phyloP scores from a whole-genome alignment of 2,797 vertebrate genomes.

The Melanotaenia nigrans region DNA sequence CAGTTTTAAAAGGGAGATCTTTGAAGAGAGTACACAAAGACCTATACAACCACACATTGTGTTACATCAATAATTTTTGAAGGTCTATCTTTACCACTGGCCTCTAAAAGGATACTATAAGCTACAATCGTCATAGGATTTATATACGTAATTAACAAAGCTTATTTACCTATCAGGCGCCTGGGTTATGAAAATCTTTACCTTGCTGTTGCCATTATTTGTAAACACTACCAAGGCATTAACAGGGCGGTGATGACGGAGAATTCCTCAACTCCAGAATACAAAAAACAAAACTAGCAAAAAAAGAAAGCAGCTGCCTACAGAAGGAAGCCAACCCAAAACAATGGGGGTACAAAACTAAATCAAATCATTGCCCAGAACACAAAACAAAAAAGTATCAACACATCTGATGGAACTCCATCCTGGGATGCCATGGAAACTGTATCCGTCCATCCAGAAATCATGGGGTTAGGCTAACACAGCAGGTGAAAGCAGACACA shows the following conservation, averaged over 20 bases:
- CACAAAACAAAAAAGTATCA: slow-evolving; percentile 74
- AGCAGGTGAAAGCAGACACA: slow-evolving; percentile 59
- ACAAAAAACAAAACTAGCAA: slow-evolving; percentile 78
- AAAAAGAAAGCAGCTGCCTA: slow-evolving; percentile 88
- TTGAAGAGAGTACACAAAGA: slow-evolving; percentile 87
- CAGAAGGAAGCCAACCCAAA: slow-evolving; percentile 87
- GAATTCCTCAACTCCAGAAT: slow-evolving; percentile 87
- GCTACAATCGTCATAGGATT: slow-evolving; percentile 79
- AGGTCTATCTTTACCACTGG: slow-evolving; percentile 81
- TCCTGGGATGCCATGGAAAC: slow-evolving; percentile 59
- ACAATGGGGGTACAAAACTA: slow-evolving; percentile 77
- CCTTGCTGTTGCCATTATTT: slow-evolving; percentile 79
- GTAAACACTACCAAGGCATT: slow-evolving; percentile 81
- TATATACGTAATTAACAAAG: slow-evolving; percentile 77
- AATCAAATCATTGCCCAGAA: slow-evolving; percentile 80
- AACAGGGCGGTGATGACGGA: slow-evolving; percentile 82
- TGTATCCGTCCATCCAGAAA: slow-evolving; percentile 42
- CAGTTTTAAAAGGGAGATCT: slow-evolving; percentile 92
- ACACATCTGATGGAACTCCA: slow-evolving; percentile 74
- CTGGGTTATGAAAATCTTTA: slow-evolving; percentile 77
- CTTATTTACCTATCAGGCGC: slow-evolving; percentile 81
- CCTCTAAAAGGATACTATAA: slow-evolving; percentile 82
- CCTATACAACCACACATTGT: slow-evolving; percentile 79
- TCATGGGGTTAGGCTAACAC: slow-evolving; percentile 50
- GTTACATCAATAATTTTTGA: slow-evolving; percentile 78